Base-by-base conservation (phyloP, 2,888 invertebrate genomes). In the Thera britannica region DNA sequence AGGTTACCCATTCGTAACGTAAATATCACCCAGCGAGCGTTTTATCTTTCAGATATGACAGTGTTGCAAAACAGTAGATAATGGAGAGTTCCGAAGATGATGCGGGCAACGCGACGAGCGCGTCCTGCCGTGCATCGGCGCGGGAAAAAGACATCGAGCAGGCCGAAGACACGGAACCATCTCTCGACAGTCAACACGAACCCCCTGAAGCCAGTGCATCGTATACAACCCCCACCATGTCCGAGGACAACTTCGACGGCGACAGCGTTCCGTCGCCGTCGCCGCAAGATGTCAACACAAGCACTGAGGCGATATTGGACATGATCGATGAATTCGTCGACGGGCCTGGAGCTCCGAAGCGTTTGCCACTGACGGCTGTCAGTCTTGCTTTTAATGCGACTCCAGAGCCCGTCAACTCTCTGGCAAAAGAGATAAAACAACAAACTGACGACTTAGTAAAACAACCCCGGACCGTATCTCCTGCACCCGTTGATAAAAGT, bases 71-170 rank as follows among this genome's bases (percentile, higher is more conserved):
- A 91, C 82, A 90, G 92, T 92, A 94, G 94, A 94, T 94, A 94
- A 94, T 94, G 94, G 94, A 94, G 92, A 90, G 92, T 86, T 89
- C 91, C 81, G 94, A 94, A 90, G 94, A 94, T 84, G 94, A 94
- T 94, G 93, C 93, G 92, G 94, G 94, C 84, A 85, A 90, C 89
- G 90, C 92, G 87, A 89, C 90, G 85, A 90, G 84, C 87, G 91
- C 92, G 90, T 92, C 93, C 93, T 90, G 92, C 91, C 90, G 90
- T 84, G 86, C 85, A 88, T 87, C 92, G 93, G 92, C 94, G 94
- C 94, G 94, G 94, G 94, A 94, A 94, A 93, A 88, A 82, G 88
- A 88, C 84, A 81, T 89, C 83, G 88, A 83, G 77, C 86, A 83
- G 85, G 84, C 86, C 79, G 90, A 90, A 85, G 88, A 90, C 83